Evolutionary conservation across 2,888 invertebrate genomes (phyloP).

Genomic region (Toxonevra muliebris): DNA sequence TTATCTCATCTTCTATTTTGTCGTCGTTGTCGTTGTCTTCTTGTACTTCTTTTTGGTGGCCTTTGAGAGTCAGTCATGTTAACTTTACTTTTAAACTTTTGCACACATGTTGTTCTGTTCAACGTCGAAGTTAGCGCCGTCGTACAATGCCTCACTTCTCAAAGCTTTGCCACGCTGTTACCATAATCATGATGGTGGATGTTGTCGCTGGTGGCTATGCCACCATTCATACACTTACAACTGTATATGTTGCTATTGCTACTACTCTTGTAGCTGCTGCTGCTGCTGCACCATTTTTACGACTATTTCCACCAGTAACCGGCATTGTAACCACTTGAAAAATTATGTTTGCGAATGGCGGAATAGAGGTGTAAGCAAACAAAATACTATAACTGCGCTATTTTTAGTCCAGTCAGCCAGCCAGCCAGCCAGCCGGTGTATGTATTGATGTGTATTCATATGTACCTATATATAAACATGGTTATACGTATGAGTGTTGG

Average conservation of each 20-base stretch:
- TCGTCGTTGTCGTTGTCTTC: neutral
- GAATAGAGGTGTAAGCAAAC: conserved; percentile 21
- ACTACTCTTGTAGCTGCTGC: neutral
- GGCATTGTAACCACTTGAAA: conserved; percentile 34
- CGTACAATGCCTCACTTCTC: neutral
- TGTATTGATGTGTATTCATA: neutral
- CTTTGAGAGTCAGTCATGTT: conserved; percentile 16
- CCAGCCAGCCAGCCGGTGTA: conserved; percentile 4
- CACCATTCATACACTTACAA: neutral
- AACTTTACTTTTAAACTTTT: conserved; percentile 26
- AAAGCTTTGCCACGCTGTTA: too few species aligned
- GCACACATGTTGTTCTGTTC: conserved; percentile 14
- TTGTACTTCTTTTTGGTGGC: conserved; percentile 17
- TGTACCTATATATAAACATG: neutral
- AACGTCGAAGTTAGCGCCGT: neutral
- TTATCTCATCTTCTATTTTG: neutral
- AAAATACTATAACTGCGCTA: conserved; percentile 24
- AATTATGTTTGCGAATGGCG: conserved; percentile 33
- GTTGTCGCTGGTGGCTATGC: neutral
- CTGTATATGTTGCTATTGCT: neutral
- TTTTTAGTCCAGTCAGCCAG: conserved; percentile 20
- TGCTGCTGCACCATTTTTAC: conserved; percentile 11
- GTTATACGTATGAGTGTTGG: neutral
- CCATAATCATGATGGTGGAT: too few species aligned
- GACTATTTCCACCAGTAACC: conserved; percentile 29